Evolutionary conservation across 2,113 vertebrate genomes (phyloP).

Genomic region (Gila orcuttii): DNA sequence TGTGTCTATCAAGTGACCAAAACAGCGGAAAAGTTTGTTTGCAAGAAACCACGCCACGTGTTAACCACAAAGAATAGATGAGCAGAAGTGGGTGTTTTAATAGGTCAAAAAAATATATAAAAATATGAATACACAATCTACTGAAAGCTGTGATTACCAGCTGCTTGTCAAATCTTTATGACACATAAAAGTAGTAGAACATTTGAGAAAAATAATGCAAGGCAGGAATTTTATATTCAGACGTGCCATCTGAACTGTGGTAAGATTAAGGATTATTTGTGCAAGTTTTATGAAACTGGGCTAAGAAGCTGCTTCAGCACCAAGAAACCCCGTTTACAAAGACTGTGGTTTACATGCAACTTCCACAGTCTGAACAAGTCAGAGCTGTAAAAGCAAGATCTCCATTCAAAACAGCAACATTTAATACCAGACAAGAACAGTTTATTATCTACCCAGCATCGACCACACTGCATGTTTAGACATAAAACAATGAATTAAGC

Average conservation of each 20-base stretch:
- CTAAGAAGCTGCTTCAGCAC: background rate
- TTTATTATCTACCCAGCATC: background rate
- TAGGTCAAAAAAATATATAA: background rate
- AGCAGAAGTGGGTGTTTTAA: background rate
- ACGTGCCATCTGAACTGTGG: background rate
- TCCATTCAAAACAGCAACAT: background rate
- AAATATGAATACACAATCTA: background rate
- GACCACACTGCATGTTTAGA: background rate
- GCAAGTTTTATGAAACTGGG: background rate
- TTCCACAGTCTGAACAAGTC: background rate
- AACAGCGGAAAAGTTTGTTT: background rate
- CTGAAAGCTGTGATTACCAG: background rate
- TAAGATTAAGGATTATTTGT: background rate
- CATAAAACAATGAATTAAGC: too few relatives aligned
- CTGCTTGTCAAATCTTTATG: background rate
- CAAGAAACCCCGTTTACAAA: background rate
- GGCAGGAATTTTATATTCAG: background rate
- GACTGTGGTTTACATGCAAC: background rate
- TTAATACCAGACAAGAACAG: background rate
- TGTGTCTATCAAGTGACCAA: background rate
- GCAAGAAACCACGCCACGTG: background rate
- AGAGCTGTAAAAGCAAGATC: background rate
- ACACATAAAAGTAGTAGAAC: background rate
- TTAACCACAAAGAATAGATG: background rate
- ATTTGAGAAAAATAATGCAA: background rate